Percentiles rank a stretch among this genome's conserved stretches.
phyloP scores from a whole-genome alignment of 2,888 invertebrate genomes.

The Synanthedon vespiformis region DNA sequence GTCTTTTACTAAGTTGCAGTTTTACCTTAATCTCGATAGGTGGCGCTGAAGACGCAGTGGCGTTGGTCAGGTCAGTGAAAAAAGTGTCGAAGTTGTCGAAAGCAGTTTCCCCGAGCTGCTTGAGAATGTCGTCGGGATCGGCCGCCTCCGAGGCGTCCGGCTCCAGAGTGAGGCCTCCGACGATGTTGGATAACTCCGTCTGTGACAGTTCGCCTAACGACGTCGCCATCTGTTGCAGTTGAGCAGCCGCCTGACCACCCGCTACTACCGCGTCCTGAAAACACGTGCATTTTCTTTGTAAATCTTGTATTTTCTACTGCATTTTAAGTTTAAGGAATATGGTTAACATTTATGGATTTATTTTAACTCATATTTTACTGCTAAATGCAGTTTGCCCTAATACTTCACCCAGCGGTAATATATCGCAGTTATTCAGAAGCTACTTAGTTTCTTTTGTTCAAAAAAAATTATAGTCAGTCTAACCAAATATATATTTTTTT shows the following conservation, averaged over 20 bases:
- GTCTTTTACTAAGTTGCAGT: neutral
- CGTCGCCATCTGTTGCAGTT: constrained; percentile 62
- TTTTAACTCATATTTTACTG: too few relatives aligned
- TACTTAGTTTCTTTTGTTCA: too few relatives aligned
- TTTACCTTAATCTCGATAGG: constrained; percentile 78
- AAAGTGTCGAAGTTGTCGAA: constrained; percentile 88
- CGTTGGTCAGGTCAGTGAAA: constrained; percentile 80
- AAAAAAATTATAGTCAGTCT: too few relatives aligned
- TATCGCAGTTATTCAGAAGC: too few relatives aligned
- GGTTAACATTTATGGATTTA: too few relatives aligned
- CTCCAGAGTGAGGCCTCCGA: constrained; percentile 70
- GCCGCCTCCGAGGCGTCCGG: constrained; percentile 46
- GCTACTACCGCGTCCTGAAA: constrained; percentile 74
- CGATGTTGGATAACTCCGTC: constrained; percentile 78
- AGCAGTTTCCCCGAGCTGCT: constrained; percentile 84
- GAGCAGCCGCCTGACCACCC: constrained; percentile 64
- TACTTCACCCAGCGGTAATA: too few relatives aligned
- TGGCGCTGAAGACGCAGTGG: constrained; percentile 72
- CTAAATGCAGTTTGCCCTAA: too few relatives aligned
- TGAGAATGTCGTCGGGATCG: constrained; percentile 84
- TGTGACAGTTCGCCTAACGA: constrained; percentile 78
- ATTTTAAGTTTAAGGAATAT: too few relatives aligned
- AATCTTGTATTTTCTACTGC: too few relatives aligned
- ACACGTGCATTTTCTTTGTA: too few relatives aligned
- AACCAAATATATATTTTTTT: too few relatives aligned